These are phyloP conservation scores for Australoheros facetus DNA, from an alignment of 2,797 vertebrate genomes.

Conservation along the genomic window DNA sequence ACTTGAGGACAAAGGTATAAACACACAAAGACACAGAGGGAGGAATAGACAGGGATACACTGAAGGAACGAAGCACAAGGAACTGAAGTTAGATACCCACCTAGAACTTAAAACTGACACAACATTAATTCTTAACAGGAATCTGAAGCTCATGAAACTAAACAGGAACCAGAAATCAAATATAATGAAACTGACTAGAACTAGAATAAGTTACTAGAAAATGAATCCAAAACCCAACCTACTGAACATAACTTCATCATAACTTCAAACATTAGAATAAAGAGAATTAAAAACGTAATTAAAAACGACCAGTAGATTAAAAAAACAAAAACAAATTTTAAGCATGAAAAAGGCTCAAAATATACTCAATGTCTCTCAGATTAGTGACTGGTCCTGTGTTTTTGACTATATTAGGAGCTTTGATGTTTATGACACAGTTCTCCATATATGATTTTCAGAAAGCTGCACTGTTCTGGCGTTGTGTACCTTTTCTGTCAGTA, in stretches of 20 bases:
- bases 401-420: not conserved
- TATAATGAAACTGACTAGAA: not conserved
- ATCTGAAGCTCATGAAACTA: not conserved
- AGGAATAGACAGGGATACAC: too few relatives aligned
- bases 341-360: not conserved
- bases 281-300: not conserved
- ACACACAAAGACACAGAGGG: too few relatives aligned
- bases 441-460: not conserved
- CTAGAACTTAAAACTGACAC: too few relatives aligned
- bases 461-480: not conserved
- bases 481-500: constrained; percentile 35
- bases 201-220: not conserved
- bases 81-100: too few relatives aligned
- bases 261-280: not conserved
- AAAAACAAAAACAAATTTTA: not conserved
- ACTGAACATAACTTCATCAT: not conserved
- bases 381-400: not conserved
- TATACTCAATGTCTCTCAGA: not conserved
- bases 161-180: not conserved
- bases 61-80: too few relatives aligned
- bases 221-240: not conserved
- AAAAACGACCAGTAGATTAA: not conserved
- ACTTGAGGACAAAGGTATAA: too few relatives aligned
- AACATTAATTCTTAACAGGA: not conserved
- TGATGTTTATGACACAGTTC: not conserved